Base-by-base conservation (phyloP, 2,113 vertebrate genomes). In the Paramisgurnus dabryanus region DNA sequence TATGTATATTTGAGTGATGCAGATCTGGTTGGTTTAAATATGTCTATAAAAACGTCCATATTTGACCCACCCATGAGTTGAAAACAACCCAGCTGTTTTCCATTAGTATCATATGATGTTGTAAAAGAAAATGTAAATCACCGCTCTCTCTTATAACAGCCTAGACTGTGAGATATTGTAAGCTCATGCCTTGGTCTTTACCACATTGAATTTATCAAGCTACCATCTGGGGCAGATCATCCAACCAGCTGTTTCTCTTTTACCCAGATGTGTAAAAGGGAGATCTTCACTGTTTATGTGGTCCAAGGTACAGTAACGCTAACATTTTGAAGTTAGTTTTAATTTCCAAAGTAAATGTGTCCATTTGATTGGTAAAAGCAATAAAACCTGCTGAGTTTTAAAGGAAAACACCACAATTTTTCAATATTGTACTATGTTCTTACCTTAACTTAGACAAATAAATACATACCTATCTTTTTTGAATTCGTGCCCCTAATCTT, bases 241-340 rank as follows among this genome's bases (percentile, higher is more conserved):
- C 67, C 50, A 80, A 80, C 17, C 67, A 81, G 68, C 68, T 84
- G 79, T 70, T 47, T 77, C 53, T 22, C 43, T 67, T 18, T 49
- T 53, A 57, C 39, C 40, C 50, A 61, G 67, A 77, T 70, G 66
- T 63, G 73, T 6, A 58, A 70, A 43, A n/a, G 57, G 4, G n/a
- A 18, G 4, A 64, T 39, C 70, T 61, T 79, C 61, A 15, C 1
- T 9, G 27, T 67, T 43, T 58, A 18, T 72, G 55, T 47, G 68
- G 41, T 74, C 76, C 67, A 27, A 50, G 43, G 2, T 12, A 12
- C 9, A 11, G 4, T 50, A 4, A 50, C 12, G 15, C 13, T 13
- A 53, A 45, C 6, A 4, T 53, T 13, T 12, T 53, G 50, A 53
- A 53, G 50, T 13, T 53, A 13, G 12, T 5, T 53, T 13, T 53